Percentiles rank a stretch among this genome's conserved stretches.
Evolutionary conservation across 2,113 vertebrate genomes (phyloP).

Genomic region (Lycaon pictus): DNA sequence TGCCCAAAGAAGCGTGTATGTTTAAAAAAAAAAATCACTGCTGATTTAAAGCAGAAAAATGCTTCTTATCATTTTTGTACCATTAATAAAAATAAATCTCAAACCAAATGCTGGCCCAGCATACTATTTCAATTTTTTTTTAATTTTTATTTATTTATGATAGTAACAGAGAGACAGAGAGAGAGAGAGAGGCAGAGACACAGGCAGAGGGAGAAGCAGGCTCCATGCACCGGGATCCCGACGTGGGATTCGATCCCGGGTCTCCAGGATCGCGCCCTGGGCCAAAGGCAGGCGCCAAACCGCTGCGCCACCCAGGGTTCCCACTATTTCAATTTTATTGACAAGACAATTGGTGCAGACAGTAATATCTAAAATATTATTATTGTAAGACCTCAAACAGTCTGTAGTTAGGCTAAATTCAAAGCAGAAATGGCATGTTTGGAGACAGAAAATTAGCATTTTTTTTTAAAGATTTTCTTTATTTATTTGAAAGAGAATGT

Average conservation of each 20-base stretch:
- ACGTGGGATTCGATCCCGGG: too few relatives aligned
- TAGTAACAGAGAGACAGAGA: too few relatives aligned
- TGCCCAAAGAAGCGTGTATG: neutral
- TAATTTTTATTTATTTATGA: too few relatives aligned
- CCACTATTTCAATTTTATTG: conserved; percentile 27
- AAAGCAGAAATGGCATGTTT: conserved; percentile 41
- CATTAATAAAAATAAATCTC: conserved; percentile 44
- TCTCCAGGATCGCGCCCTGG: too few relatives aligned
- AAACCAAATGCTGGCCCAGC: neutral
- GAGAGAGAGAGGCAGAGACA: too few relatives aligned
- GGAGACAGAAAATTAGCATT: conserved; percentile 44
- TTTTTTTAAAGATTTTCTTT: neutral
- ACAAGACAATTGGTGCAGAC: conserved; percentile 34
- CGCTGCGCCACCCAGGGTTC: too few relatives aligned
- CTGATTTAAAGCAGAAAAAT: conserved; percentile 5
- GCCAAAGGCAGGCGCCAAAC: too few relatives aligned
- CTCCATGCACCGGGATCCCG: too few relatives aligned
- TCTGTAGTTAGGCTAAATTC: conserved; percentile 48
- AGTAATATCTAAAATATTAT: conserved; percentile 55
- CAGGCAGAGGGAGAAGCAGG: too few relatives aligned
- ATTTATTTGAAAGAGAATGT: too few relatives aligned
- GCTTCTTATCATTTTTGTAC: conserved; percentile 22
- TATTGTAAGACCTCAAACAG: conserved; percentile 8
- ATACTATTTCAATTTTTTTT: conserved; percentile 12
- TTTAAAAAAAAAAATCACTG: neutral